These are phyloP conservation scores for Arrhamphus sclerolepis DNA, from an alignment of 2,797 vertebrate species.

Conservation along the genomic window DNA sequence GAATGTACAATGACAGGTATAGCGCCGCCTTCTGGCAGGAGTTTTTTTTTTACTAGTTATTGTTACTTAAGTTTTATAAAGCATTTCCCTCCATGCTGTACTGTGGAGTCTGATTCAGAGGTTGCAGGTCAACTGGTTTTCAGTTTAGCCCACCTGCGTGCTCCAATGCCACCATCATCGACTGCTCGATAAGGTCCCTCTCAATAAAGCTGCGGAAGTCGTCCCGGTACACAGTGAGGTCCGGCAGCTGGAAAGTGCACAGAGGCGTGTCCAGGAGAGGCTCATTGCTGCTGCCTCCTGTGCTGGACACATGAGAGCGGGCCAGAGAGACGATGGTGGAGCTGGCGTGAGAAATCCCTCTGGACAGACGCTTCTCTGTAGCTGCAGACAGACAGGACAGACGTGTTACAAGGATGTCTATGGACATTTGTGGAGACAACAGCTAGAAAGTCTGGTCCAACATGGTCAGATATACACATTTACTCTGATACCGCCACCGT, in stretches of 20 bases:
- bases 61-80: too few species aligned
- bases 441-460: too few species aligned
- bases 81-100: too few species aligned
- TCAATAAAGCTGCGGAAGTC: slow-evolving; percentile 96
- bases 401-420: too few species aligned
- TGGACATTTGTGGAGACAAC: too few species aligned
- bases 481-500: too few species aligned
- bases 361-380: slow-evolving; percentile 91
- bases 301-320: slow-evolving; percentile 91
- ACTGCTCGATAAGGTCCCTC: slow-evolving; percentile 95
- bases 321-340: slow-evolving; percentile 96
- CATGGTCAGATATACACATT: too few species aligned
- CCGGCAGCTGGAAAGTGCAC: slow-evolving; percentile 97
- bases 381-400: slow-evolving; percentile 40
- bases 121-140: too few species aligned
- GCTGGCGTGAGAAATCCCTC: slow-evolving; percentile 94
- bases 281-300: slow-evolving; percentile 75
- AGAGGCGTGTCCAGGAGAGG: slow-evolving; percentile 93
- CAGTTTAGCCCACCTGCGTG: slow-evolving; percentile 86
- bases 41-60: too few species aligned
- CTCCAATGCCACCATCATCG: slow-evolving; percentile 96
- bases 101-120: too few species aligned
- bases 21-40: too few species aligned
- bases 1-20: too few species aligned
- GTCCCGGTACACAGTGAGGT: slow-evolving; percentile 92